A percentile compares a stretch with the other conserved stretches of the same genome.
These are phyloP conservation scores for Smutsia temminckii DNA, from an alignment of 2,797 vertebrate genomes.

Conservation along the genomic window DNA sequence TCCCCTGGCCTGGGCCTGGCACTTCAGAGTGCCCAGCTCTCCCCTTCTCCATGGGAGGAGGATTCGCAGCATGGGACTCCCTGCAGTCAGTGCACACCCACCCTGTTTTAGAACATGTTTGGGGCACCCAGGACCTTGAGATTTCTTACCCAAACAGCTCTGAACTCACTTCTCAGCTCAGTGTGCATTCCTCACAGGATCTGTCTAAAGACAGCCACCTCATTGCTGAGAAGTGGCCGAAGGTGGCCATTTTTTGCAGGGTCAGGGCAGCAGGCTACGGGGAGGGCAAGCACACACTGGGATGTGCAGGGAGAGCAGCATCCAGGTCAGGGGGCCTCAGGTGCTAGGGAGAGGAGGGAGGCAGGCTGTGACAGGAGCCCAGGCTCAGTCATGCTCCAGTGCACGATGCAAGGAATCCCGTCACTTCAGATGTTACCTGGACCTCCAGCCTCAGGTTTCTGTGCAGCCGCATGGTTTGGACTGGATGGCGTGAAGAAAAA, in stretches of 20 bases:
- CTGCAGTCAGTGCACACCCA: neutral
- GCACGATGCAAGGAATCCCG: neutral
- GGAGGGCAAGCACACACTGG: neutral
- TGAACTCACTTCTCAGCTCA: neutral
- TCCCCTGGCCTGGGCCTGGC: neutral
- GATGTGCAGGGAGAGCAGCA: neutral
- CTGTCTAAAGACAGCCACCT: neutral
- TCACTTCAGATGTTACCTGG: neutral
- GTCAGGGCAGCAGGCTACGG: rapidly evolving
- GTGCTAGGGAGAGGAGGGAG: no score
- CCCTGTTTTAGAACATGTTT: neutral
- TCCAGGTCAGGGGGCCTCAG: neutral
- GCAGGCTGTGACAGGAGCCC: neutral
- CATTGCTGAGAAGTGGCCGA: neutral
- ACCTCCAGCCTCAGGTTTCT: neutral
- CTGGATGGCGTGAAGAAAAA: neutral
- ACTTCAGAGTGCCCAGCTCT: neutral
- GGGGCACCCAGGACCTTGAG: no score
- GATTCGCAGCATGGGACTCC: neutral
- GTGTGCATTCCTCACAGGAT: neutral
- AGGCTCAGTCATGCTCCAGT: neutral
- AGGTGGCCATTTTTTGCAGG: neutral
- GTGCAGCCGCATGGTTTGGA: neutral
- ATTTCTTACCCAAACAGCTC: neutral
- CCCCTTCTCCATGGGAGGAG: neutral